phyloP scores from a whole-genome alignment of 2,797 vertebrate species.

The Acrossocheilus fasciatus region DNA sequence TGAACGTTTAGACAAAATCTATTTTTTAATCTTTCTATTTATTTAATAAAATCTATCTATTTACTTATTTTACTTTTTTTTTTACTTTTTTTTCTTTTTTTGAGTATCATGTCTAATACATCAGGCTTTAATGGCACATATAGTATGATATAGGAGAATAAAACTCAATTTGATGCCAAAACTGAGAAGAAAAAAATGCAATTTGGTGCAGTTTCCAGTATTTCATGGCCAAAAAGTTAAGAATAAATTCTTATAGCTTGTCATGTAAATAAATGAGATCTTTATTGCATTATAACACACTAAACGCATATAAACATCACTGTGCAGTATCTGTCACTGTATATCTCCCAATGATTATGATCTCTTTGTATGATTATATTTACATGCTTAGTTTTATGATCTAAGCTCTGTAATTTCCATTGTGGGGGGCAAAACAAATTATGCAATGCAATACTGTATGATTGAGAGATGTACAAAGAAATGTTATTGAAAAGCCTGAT shows the following conservation, averaged over 20 bases:
- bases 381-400: conserved; percentile 5
- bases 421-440: neutral
- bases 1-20: neutral
- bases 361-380: neutral
- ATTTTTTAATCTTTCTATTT: too few relatives aligned
- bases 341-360: neutral
- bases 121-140: neutral
- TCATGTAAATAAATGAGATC: neutral
- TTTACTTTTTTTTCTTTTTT: too few relatives aligned
- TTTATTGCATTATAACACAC: neutral
- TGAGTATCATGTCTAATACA: neutral
- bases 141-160: neutral
- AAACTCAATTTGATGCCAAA: neutral
- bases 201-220: neutral
- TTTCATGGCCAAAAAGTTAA: neutral
- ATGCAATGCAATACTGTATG: neutral
- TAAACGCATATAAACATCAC: neutral
- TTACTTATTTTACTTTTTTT: too few relatives aligned
- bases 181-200: neutral
- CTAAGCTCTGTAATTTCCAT: neutral
- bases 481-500: neutral
- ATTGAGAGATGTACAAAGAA: neutral
- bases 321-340: neutral
- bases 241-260: neutral
- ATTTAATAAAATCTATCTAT: too few relatives aligned